Evolutionary conservation across 2,797 vertebrate species (phyloP), one percentile per base, ranked within the genome.

Genomic region (Ambastaia sidthimunki): DNA sequence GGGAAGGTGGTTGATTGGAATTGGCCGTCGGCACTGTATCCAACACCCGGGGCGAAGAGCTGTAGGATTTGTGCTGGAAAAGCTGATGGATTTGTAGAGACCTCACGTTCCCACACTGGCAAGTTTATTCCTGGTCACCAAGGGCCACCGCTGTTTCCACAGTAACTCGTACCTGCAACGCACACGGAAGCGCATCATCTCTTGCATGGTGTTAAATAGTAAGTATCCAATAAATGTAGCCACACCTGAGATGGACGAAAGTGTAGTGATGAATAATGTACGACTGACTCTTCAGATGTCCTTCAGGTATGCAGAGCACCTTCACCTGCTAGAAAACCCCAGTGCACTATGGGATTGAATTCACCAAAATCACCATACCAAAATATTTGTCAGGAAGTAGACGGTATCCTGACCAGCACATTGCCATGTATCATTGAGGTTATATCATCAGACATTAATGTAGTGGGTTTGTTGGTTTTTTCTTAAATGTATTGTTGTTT

Each of bases 201-300:
- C 67, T 48, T 15, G 6, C 48, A 19, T 48, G 25, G 19, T 78
- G 68, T 67, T 83, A 60, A 78, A 81, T 82, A 62, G 71, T 59
- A 85, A 83, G 70, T 73, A 60, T 76, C 19, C 9, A 74, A 60
- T 83, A 41, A 75, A 84, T 81, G 80, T 71, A 78, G 73, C 47
- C 23, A n/a, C 67, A 48, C 59, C 66, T 75, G 21, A 41, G 54
- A 80, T 19, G 59, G 31, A 77, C 15, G 19, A 68, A 16, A 63
- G 13, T 31, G 3, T 62, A 18, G 25, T 18, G 15, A 7, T 74
- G 44, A 50, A 16, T 74, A 65, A 25, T 72, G 18, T 2, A n/a
- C n/a, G n/a, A n/a, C n/a, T n/a, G 1, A 23, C 9, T 48, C 25
- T 52, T 71, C 28, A 7, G n/a, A 47, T 21, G 34, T 11, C 37